These are phyloP conservation scores for Celastrina argiolus DNA, from an alignment of 2,888 invertebrate species.

Conservation along the genomic window DNA sequence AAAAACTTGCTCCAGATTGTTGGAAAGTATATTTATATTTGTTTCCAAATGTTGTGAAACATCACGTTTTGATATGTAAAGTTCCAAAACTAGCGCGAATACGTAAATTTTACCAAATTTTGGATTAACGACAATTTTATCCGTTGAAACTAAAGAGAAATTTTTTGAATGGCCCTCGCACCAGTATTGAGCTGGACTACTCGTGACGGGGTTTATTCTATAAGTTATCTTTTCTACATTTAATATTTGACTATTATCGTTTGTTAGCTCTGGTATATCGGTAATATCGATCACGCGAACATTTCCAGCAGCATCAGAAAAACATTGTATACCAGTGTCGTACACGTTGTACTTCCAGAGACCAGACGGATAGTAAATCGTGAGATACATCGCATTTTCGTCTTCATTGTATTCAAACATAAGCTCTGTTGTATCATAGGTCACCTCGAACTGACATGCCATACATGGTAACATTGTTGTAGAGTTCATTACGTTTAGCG, in stretches of 20 bases:
- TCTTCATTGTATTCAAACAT: conserved; percentile 51
- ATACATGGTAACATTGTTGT: conserved; percentile 49
- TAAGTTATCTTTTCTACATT: conserved; percentile 63
- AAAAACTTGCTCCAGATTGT: conserved; percentile 47
- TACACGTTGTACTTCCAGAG: conserved; percentile 67
- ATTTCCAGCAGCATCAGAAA: conserved; percentile 77
- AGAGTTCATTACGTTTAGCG: conserved; percentile 44
- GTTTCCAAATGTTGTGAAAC: conserved; percentile 38
- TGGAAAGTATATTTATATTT: conserved; percentile 39
- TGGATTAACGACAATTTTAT: conserved; percentile 71
- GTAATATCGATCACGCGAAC: conserved; percentile 63
- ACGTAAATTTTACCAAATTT: conserved; percentile 55
- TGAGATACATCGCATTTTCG: conserved; percentile 59
- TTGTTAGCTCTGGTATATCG: conserved; percentile 44
- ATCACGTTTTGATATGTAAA: conserved; percentile 40
- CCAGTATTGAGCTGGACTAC: conserved; percentile 81
- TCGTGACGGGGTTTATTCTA: conserved; percentile 66
- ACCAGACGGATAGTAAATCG: conserved; percentile 75
- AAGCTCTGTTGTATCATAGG: conserved; percentile 51
- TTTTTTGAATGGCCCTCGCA: conserved; percentile 79
- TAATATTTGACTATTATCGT: conserved; percentile 16
- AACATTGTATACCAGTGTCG: conserved; percentile 77
- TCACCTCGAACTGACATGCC: conserved; percentile 58
- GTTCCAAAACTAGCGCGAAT: conserved; percentile 56
- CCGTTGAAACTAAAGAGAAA: conserved; percentile 67